A percentile compares a stretch with the other conserved stretches of the same genome.
phyloP scores from a whole-genome alignment of 2,797 vertebrate species.

The Phataginus tetradactyla region DNA sequence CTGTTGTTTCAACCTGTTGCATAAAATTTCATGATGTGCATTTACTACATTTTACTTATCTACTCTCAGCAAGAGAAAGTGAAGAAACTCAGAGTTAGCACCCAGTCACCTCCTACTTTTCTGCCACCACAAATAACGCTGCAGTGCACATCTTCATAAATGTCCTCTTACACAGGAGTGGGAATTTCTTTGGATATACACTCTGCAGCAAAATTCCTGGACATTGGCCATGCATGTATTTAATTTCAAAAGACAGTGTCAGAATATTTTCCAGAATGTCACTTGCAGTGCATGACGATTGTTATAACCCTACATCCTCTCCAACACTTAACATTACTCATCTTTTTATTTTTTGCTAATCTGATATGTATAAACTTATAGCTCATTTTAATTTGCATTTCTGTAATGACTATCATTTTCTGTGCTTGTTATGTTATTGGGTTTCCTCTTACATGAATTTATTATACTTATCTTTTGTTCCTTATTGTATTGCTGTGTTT shows the following conservation, averaged over 20 bases:
- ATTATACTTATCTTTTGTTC: background rate
- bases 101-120: background rate
- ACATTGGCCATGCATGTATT: background rate
- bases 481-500: background rate
- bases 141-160: background rate
- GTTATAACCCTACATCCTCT: background rate
- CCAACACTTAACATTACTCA: background rate
- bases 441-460: background rate
- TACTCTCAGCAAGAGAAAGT: background rate
- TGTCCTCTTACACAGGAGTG: background rate
- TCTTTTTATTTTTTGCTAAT: background rate
- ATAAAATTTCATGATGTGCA: background rate
- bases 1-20: background rate
- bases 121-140: background rate
- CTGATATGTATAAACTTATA: background rate
- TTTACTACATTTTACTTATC: background rate
- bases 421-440: background rate
- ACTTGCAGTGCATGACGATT: background rate
- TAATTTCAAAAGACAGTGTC: background rate
- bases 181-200: background rate
- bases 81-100: background rate
- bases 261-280: background rate
- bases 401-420: background rate
- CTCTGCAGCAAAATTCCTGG: background rate
- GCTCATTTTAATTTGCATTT: slow-evolving; percentile 26